These are phyloP conservation scores for Dolichopus griseipennis DNA, from an alignment of 2,888 invertebrate genomes.

Conservation along the genomic window DNA sequence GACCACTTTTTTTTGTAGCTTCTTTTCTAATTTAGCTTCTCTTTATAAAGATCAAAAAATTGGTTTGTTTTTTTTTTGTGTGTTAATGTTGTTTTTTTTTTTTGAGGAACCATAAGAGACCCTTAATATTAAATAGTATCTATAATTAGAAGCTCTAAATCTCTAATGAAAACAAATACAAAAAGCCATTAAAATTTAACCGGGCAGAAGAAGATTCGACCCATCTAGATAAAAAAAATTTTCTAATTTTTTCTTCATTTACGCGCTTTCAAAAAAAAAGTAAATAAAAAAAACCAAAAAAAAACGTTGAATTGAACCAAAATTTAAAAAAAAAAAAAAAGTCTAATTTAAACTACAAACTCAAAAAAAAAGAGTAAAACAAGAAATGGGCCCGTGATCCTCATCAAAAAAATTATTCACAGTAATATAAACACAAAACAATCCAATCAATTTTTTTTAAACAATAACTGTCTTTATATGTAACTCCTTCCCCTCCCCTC, in stretches of 20 bases:
- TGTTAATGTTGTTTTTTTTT: no score
- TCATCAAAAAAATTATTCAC: background rate
- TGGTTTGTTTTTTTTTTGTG: no score
- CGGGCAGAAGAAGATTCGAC: background rate
- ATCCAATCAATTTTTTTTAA: background rate
- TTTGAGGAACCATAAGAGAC: no score
- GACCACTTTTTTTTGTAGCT: no score
- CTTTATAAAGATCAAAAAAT: no score
- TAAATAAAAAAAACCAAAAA: background rate
- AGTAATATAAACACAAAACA: background rate
- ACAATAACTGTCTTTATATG: background rate
- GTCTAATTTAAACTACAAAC: background rate
- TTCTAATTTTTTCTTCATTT: background rate
- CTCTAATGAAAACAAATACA: background rate
- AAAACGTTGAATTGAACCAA: background rate
- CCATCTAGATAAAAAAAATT: background rate
- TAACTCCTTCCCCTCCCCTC: no score
- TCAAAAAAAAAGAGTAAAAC: no score
- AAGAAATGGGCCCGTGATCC: background rate
- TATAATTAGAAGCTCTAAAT: no score
- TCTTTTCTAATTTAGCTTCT: no score
- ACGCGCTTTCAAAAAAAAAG: background rate
- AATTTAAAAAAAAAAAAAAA: background rate
- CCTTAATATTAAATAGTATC: no score
- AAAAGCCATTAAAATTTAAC: background rate